Conservation (phyloP, 2,113 vertebrate genomes). For the Varanus komodoensis region DNA sequence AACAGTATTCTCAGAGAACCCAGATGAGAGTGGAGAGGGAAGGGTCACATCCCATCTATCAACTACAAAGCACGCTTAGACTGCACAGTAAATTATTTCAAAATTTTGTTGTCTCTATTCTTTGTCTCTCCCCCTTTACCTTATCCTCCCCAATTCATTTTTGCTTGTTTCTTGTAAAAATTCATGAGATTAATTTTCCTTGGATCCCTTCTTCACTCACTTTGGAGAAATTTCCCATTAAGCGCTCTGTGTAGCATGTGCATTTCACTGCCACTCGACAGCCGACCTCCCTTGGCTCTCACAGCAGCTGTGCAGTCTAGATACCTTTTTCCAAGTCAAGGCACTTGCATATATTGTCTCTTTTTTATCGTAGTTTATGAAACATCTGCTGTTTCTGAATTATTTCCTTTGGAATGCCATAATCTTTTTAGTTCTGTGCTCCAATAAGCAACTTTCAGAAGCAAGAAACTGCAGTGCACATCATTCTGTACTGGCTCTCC, state of each 20-base stretch:
- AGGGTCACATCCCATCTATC: neutral
- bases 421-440: conserved; percentile 42
- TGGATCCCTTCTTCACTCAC: neutral
- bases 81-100: rapidly evolving
- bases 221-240: neutral
- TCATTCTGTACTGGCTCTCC: neutral
- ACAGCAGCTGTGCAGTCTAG: conserved; percentile 50
- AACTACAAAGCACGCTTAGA: neutral
- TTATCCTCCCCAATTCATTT: neutral
- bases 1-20: neutral
- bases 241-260: neutral
- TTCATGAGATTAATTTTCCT: conserved; percentile 32
- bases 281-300: neutral
- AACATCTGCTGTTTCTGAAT: conserved; percentile 68
- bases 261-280: conserved; percentile 25
- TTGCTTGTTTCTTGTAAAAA: conserved; percentile 24
- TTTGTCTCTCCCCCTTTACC: neutral
- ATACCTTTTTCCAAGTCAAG: conserved; percentile 19
- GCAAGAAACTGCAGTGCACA: neutral
- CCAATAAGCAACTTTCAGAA: conserved; percentile 40
- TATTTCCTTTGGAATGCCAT: conserved; percentile 57
- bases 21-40: neutral
- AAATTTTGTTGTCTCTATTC: neutral
- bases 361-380: conserved; percentile 59
- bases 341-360: neutral